Evolutionary conservation across 2,888 invertebrate genomes (phyloP), one percentile per base, ranked within the genome.

Genomic region (Oxystoma pomonae): DNA sequence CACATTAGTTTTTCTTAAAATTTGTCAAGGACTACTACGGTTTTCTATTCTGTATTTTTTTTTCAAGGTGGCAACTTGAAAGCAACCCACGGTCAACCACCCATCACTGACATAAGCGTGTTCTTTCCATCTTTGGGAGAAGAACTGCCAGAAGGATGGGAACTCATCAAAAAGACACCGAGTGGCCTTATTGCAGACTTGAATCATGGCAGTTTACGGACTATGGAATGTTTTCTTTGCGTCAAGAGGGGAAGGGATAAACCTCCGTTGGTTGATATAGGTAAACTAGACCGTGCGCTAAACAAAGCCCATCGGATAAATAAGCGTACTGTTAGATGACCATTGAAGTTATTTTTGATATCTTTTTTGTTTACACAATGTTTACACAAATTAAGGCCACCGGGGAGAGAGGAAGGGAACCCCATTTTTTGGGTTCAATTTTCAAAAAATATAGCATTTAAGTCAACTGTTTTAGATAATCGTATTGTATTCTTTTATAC

Each of bases 201-300:
- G 67, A 99, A 99, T 81, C 96, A 97, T 87, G 98, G 98, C 35
- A 97, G 96, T 71, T 86, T 98, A 75, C 87, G 97, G 53, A 93
- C 96, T 65, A 91, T 92, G 3, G 94, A 96, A 78, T 96, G 97
- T 78, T 98, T 88, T 80, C 85, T 99, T 62, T 98, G 97, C 80
- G 94, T 89, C 80, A 86, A 91, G 68, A 85, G 99, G 64, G 97
- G 98, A 22, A 85, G 94, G 72, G 96, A 99, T 78, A 93, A 94
- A 75, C 94, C 98, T 59, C 98, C 99, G 7, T 86, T 99, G 66
- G 96, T 98, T 58, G 99, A 99, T 82, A 94, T 99, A 75, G 98
- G 98, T 96, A 85, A n/a, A n/a, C n/a, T n/a, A n/a, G n/a, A n/a
- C n/a, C n/a, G n/a, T n/a, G n/a, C n/a, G n/a, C n/a, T n/a, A n/a